Evolutionary conservation across 2,888 invertebrate genomes (phyloP), one percentile per base, ranked within the genome.

Genomic region (Caenorhabditis imperialis): DNA sequence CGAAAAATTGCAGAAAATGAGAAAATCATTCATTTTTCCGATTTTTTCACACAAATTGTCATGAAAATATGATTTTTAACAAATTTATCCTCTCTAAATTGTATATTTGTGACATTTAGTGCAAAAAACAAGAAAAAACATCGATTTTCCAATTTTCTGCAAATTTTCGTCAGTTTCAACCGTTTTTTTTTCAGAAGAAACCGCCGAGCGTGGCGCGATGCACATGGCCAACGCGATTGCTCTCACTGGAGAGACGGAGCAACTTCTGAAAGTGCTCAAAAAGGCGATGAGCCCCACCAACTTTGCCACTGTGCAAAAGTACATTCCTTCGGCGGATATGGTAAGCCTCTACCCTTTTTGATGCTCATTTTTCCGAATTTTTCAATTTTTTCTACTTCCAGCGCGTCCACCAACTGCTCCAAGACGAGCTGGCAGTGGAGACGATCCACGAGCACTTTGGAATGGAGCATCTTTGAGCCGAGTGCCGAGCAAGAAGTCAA

Each of bases 181-280:
- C 14, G 23, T 22, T 37, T 35, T 69, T 51, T 20, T 38, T 50
- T 14, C 71, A 72, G 71, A 44, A 12, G 89, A 89, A 76, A 89
- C 89, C 63, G 81, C 89, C 23, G 89, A 96, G 80, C 93, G 92
- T 40, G 98, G 96, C 30, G 94, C 97, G 53, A 96, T 96, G 89
- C 98, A 98, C 90, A 92, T 99, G 81, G 94, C 94, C 44, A 96
- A 95, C 89, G 99, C 98, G 7, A 94, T 99, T n/a, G 94, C 95
- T 1, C 94, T 98, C 23, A 98, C 98, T 88, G 96, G 96, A 12
- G 96, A 98, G 89, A 94, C 95, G 0, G 92, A 93, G 85, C 94
- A 95, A 88, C 90, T 96, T 54, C 91, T 96, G 55, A 92, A 93
- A 88, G 93, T 94, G 72, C 91, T 99, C 57, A 95, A 96, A 90